Percentiles rank a stretch among this genome's conserved stretches.
These are phyloP conservation scores for Alentia gelatinosa DNA, from an alignment of 2,888 invertebrate genomes.

Conservation along the genomic window DNA sequence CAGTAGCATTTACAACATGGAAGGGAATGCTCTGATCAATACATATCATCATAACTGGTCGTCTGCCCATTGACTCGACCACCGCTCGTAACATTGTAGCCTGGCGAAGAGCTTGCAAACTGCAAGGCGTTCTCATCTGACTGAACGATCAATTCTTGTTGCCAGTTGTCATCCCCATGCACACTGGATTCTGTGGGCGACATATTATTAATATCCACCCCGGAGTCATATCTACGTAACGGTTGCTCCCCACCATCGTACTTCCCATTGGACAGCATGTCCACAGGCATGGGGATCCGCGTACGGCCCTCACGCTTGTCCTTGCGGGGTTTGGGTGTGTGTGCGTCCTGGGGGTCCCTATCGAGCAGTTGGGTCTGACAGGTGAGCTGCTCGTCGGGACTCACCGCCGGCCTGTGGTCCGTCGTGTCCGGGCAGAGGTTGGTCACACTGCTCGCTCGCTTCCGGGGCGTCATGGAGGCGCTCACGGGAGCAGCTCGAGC, in stretches of 20 bases:
- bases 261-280: not conserved
- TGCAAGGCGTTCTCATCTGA: not conserved
- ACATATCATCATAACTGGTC: not conserved
- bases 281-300: constrained; percentile 60
- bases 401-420: not conserved
- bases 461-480: not conserved
- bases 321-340: constrained; percentile 59
- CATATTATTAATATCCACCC: constrained; percentile 66
- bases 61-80: not conserved
- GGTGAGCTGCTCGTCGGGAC: not conserved
- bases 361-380: not conserved
- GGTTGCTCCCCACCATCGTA: not conserved
- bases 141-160: not conserved
- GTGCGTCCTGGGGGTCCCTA: not conserved
- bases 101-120: not conserved
- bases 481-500: not conserved
- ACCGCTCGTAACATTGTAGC: not conserved
- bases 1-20: constrained; percentile 9
- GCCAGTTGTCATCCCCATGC: constrained; percentile 52
- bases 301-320: constrained; percentile 59
- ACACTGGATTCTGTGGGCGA: constrained; percentile 60
- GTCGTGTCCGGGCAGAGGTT: constrained; percentile 9
- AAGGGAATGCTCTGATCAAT: not conserved
- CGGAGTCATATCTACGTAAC: constrained; percentile 65
- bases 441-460: not conserved